Base-by-base conservation (phyloP, 2,113 vertebrate species). In the Ceratotherium simum region DNA sequence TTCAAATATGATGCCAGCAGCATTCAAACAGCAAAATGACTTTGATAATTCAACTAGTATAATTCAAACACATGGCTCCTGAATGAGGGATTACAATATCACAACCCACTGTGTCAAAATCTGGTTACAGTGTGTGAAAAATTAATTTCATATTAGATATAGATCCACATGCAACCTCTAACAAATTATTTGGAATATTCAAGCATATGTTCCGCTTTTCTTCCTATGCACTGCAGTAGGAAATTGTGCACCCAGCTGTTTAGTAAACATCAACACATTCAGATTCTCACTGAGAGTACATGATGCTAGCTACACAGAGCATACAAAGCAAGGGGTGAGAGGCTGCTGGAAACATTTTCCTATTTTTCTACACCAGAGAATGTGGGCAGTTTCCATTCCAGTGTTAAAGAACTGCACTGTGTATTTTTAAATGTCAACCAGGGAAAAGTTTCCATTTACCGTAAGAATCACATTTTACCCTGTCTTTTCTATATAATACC, bases 71-170 rank as follows among this genome's bases (percentile, higher is more conserved):
- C 85, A 96, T 95, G 96, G 96, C 95, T 98, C 96, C 87, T 83
- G 96, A 99, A 98, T 98, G 98, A 96, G 33, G 72, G 33, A 98
- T 98, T 97, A 97, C 97, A 97, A 97, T 98, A 87, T 94, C 93
- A 98, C 93, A 98, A 98, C 98, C 97, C 95, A 98, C 98, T 98
- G 97, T 97, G 95, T 97, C 98, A 97, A 98, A 98, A 75, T 98
- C 98, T 98, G 92, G 73, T 89, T 91, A 90, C 86, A 98, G 98
- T 96, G 98, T 96, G 97, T 97, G 97, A 95, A 98, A 96, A 98
- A 97, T 97, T 98, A 99, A 98, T 97, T 98, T 96, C 88, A 75
- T 91, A 98, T 97, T 97, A 95, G 83, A 82, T 96, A 78, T 85
- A 95, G 90, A 97, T 83, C 39, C 85, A 90, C 78, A 97, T 90